Base-by-base conservation (phyloP, 2,113 vertebrate genomes). In the Callospermophilus lateralis region DNA sequence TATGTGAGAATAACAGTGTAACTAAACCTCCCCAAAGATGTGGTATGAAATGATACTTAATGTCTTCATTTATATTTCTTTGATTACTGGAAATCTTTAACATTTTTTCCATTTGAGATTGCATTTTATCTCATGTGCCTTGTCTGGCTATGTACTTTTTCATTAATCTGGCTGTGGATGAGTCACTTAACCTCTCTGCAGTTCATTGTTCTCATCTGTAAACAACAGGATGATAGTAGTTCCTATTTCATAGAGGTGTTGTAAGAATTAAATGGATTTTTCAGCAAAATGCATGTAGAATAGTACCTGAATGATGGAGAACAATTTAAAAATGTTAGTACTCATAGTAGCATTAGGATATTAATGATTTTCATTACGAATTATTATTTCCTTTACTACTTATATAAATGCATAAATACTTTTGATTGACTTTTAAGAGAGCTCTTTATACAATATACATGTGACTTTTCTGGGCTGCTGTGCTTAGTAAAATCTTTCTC, bases 31-130 rank as follows among this genome's bases (percentile, higher is more conserved):
- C 87, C 13, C 39, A 72, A 92, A 89, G 39, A 22, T 78, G 16
- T 53, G 10, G 8, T 55, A 92, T 63, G 30, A 96, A 96, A 90
- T 90, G n/a, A 89, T 45, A 70, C 28, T 86, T 78, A 78, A 63
- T 90, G 42, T 88, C 76, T 95, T 84, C 51, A 68, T 93, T 83
- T 92, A 42, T n/a, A 63, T 89, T 94, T 96, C 39, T 88, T 85
- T 94, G 73, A 90, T 90, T 70, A 83, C 42, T 83, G 22, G 53
- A 26, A 85, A 20, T 90, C 45, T 45, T 94, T 39, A 90, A 65
- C 20, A 34, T 68, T 88, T 96, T 74, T 90, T 74, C 76, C 89
- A 28, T 92, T 45, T 79, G 30, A 70, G 73, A 67, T 28, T 94
- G 30, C 24, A 67, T 24, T 91, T 91, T 84, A 28, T 85, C 88